Evolutionary conservation across 2,888 invertebrate genomes (phyloP).

Genomic region (Digitonthophagus gazella): DNA sequence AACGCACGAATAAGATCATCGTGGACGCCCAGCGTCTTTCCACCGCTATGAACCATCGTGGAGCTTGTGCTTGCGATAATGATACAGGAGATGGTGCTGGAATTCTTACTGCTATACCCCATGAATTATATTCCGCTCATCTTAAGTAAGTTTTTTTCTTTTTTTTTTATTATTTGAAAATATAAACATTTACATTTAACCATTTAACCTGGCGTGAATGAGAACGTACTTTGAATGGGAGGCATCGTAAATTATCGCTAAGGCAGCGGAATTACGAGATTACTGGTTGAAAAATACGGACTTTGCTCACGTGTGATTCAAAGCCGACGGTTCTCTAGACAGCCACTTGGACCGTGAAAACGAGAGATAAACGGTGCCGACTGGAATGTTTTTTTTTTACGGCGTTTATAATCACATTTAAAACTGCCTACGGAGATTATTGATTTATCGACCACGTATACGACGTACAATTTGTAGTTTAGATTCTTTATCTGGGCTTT

Average conservation of each 20-base stretch:
- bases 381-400: neutral
- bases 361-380: neutral
- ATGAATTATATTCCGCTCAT: slow-evolving; percentile 78
- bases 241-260: neutral
- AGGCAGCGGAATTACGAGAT: neutral
- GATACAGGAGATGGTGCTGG: slow-evolving; percentile 99
- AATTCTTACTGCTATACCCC: slow-evolving; percentile 94
- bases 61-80: slow-evolving; percentile 98
- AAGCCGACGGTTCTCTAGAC: neutral
- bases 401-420: too few species aligned
- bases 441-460: too few species aligned
- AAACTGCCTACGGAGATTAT: too few species aligned
- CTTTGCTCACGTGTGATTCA: neutral
- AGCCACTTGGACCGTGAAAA: neutral
- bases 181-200: too few species aligned
- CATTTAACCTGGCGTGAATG: too few species aligned
- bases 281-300: neutral
- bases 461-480: too few species aligned
- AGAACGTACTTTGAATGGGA: too few species aligned
- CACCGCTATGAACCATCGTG: slow-evolving; percentile 98
- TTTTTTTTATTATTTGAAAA: too few species aligned
- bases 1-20: slow-evolving; percentile 91
- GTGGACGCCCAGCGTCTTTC: slow-evolving; percentile 94
- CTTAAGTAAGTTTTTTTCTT: slow-evolving; percentile 30
- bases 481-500: too few species aligned